A percentile compares a stretch with the other conserved stretches of the same genome.
phyloP scores from a whole-genome alignment of 2,888 invertebrate genomes.

The Dryadula phaetusa region DNA sequence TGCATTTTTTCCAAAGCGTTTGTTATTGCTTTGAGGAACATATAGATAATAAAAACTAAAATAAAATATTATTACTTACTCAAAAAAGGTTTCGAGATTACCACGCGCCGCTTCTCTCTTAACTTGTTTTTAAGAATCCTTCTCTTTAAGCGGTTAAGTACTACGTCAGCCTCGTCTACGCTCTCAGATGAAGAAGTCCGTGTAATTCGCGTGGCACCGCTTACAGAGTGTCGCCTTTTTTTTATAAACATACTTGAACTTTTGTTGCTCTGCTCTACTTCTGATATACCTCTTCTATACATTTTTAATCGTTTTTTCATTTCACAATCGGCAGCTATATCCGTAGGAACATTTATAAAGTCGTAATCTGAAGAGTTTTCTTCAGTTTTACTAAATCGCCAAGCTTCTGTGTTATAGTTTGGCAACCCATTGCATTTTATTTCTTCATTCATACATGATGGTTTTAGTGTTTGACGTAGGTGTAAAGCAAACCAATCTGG shows the following conservation, averaged over 20 bases:
- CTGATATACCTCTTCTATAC: conserved; percentile 80
- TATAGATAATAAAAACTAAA: background rate
- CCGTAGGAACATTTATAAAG: conserved; percentile 71
- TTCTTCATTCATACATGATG: conserved; percentile 54
- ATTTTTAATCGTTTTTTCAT: conserved; percentile 79
- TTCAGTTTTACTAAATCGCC: conserved; percentile 55
- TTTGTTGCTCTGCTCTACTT: conserved; percentile 64
- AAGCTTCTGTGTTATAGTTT: conserved; percentile 56
- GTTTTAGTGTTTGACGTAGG: conserved; percentile 62
- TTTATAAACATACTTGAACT: conserved; percentile 59
- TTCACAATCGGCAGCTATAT: conserved; percentile 75
- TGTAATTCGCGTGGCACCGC: conserved; percentile 60
- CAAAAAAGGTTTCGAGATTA: conserved; percentile 66
- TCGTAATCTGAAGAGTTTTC: conserved; percentile 71
- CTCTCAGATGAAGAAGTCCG: conserved; percentile 80
- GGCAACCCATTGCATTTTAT: conserved; percentile 55
- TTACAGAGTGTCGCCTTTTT: conserved; percentile 72
- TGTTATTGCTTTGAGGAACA: background rate
- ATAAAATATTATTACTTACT: conserved; percentile 58
- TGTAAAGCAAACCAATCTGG: conserved; percentile 74
- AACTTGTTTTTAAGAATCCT: conserved; percentile 80
- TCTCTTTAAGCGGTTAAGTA: conserved; percentile 78
- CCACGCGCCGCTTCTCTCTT: conserved; percentile 72
- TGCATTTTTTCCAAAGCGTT: background rate
- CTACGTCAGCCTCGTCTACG: conserved; percentile 80